phyloP scores from a whole-genome alignment of 2,113 vertebrate genomes.

The Dicentrarchus labrax region DNA sequence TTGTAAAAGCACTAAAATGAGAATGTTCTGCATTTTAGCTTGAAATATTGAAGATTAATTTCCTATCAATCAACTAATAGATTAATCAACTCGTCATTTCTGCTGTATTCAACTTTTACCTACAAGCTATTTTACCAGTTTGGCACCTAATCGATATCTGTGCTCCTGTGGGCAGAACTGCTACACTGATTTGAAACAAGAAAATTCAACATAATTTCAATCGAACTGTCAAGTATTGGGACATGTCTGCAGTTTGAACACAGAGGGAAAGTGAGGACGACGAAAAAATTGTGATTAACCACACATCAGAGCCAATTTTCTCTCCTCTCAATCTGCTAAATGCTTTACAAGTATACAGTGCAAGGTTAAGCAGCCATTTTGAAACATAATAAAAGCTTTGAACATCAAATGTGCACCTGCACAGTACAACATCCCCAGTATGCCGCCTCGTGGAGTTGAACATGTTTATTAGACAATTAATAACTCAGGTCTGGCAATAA shows the following conservation, averaged over 20 bases:
- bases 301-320: conserved; percentile 20
- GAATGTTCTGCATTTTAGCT: not conserved
- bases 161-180: not conserved
- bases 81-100: not conserved
- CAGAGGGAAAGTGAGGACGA: not conserved
- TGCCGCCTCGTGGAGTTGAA: not conserved
- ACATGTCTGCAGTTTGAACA: not conserved
- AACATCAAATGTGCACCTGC: not conserved
- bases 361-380: conserved; percentile 14
- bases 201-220: not conserved
- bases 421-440: not conserved
- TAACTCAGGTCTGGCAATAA: not conserved
- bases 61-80: too few relatives aligned
- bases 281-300: not conserved
- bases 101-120: not conserved
- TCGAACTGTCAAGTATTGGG: not conserved
- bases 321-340: not conserved
- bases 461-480: conserved; percentile 17
- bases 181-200: not conserved
- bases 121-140: conserved; percentile 7
- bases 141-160: not conserved
- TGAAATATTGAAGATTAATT: not conserved
- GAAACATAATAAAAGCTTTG: not conserved
- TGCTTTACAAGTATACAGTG: not conserved
- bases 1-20: not conserved